Base-by-base conservation (phyloP, 2,888 invertebrate species). In the Pollenia angustigena region DNA sequence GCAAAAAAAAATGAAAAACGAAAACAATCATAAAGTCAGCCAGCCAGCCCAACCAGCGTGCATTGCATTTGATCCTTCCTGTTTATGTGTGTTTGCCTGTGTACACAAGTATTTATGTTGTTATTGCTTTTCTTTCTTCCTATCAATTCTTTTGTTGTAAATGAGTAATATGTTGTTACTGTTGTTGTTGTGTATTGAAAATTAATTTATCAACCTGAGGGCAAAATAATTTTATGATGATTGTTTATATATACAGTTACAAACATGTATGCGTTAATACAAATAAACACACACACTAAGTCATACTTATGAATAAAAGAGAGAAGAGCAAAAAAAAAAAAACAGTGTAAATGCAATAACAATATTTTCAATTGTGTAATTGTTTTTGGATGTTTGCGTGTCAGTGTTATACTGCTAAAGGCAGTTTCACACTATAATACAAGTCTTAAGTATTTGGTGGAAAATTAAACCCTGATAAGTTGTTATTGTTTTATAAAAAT, bases 201-300 rank as follows among this genome's bases (percentile, higher is more conserved):
- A 87, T 87, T 88, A 89, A 88, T 88, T 89, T 88, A 89, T 89
- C 89, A 89, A 88, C 89, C 89, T 87, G 85, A 82, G 88, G 89
- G 87, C 79, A 87, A 88, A 81, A 87, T 88, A 85, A 88, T 88
- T 89, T 88, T 82, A 87, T 88, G 88, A 88, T 88, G 88, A 89
- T 88, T 89, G 87, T 87, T 88, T 89, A 75, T 75, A 75, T 75
- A 82, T 14, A 62, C 71, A 16, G 54, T 18, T 16, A 52, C 40
- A 23, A 60, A 42, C 42, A 23, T 42, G 2, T 42, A 62, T 23
- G 54, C 56, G 44, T 18, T 71, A 18, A 18, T 18, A 44, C 10
- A 16, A 69, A 23, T 9, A 54, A 10, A 32, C n/a, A 32, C 46
- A 54, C 12, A 0, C 11, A 69, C 10, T 0, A 4, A 42, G 0